phyloP scores from a whole-genome alignment of 37 sponge, comb jelly and placozoan genomes.

The Haliclona indistincta region DNA sequence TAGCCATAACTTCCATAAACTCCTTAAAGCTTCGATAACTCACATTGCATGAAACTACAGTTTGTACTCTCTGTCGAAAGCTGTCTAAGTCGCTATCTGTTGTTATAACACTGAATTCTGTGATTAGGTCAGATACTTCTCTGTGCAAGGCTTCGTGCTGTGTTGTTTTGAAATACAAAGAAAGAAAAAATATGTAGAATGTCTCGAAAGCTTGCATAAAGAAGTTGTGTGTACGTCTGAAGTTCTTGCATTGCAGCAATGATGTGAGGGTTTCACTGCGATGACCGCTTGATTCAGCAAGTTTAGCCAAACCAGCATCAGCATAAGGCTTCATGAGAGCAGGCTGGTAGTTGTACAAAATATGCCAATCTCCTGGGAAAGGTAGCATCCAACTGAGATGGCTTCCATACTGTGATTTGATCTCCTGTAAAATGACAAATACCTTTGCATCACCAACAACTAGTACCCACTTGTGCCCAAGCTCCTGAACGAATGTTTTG shows the following conservation, averaged over 20 bases:
- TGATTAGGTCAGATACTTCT: background rate
- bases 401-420: too few relatives aligned
- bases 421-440: background rate
- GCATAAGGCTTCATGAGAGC: background rate
- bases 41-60: too few relatives aligned
- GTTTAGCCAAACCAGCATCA: conserved; percentile 1
- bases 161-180: background rate
- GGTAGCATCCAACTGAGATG: background rate
- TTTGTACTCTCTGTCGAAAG: too few relatives aligned
- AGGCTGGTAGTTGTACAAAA: too few relatives aligned
- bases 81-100: background rate
- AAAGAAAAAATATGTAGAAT: background rate
- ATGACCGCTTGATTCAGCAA: background rate
- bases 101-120: background rate
- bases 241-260: background rate
- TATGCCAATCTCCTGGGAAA: background rate
- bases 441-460: conserved; percentile 8
- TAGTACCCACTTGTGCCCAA: background rate
- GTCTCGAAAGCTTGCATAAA: conserved; percentile 12
- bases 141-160: too few relatives aligned
- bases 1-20: conserved; percentile 11
- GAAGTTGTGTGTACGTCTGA: conserved; percentile 11
- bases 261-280: conserved; percentile 13
- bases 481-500: background rate
- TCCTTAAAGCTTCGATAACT: conserved; percentile 5